Percentiles rank a stretch among this genome's conserved stretches.
Conservation (phyloP, 2,888 invertebrate species). For the Oligia latruncula region DNA sequence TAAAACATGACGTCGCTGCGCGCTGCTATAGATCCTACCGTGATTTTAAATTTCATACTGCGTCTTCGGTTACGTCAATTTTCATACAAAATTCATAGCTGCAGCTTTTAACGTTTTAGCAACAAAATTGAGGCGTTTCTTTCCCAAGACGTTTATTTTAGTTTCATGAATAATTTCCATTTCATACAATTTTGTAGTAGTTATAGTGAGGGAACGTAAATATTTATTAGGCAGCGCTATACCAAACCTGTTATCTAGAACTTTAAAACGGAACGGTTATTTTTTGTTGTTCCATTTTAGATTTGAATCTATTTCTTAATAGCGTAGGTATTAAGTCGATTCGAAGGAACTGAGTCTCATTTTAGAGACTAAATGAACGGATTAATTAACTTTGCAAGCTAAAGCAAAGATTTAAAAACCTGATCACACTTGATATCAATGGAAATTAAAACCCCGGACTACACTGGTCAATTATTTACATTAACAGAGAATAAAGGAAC, state of each 20-base stretch:
- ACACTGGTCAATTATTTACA: constrained; percentile 60
- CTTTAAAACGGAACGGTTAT: constrained; percentile 49
- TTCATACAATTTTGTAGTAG: constrained; percentile 58
- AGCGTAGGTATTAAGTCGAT: constrained; percentile 54
- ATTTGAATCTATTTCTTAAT: constrained; percentile 50
- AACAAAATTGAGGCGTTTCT: constrained; percentile 64
- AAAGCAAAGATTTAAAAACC: constrained; percentile 28
- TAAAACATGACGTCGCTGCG: constrained; percentile 66
- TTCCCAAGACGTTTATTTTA: constrained; percentile 59
- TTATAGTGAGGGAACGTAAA: constrained; percentile 60
- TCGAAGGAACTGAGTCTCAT: constrained; percentile 49
- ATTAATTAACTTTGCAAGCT: constrained; percentile 53
- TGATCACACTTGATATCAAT: constrained; percentile 30
- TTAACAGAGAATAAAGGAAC: constrained; percentile 57
- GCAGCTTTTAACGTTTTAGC: constrained; percentile 66
- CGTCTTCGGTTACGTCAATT: constrained; percentile 74
- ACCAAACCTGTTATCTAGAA: constrained; percentile 57
- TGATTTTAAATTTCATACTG: constrained; percentile 75
- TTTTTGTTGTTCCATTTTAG: constrained; percentile 35
- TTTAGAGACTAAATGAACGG: constrained; percentile 56
- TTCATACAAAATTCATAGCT: constrained; percentile 76
- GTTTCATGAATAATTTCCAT: constrained; percentile 64
- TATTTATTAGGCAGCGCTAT: constrained; percentile 66
- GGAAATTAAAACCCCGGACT: constrained; percentile 29
- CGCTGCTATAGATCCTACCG: constrained; percentile 69